phyloP scores from a whole-genome alignment of 92 coral and sea anemone species.

The Epizoanthus stellaris region DNA sequence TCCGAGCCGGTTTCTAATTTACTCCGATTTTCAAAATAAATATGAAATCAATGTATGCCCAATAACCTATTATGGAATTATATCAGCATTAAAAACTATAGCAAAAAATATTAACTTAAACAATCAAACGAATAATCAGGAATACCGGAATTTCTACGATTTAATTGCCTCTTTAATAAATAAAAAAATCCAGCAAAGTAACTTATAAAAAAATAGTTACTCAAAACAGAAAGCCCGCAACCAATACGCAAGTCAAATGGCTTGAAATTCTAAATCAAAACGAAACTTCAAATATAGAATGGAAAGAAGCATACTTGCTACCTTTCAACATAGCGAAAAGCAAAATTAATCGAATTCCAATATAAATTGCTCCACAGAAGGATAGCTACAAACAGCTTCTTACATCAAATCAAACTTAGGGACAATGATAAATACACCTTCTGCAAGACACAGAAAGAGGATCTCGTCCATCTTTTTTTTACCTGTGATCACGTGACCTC shows the following conservation, averaged over 20 bases:
- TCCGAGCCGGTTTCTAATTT: neutral
- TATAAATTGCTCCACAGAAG: too few relatives aligned
- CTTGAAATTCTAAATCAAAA: neutral
- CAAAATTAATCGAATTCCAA: neutral
- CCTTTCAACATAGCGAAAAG: neutral
- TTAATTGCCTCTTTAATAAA: too few relatives aligned
- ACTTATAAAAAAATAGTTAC: neutral
- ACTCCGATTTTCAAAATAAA: neutral
- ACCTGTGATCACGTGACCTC: neutral
- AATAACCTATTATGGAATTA: neutral
- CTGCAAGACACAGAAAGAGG: neutral
- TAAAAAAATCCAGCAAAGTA: neutral
- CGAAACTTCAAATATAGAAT: neutral
- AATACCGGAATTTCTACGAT: too few relatives aligned
- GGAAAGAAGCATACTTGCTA: neutral
- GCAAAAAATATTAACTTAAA: neutral
- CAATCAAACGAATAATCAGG: neutral
- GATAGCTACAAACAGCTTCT: neutral
- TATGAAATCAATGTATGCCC: neutral
- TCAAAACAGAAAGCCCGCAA: neutral
- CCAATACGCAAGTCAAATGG: neutral
- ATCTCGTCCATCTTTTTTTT: neutral
- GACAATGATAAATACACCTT: neutral
- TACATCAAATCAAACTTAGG: neutral
- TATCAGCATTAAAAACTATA: slow-evolving; percentile 3